A percentile compares a stretch with the other conserved stretches of the same genome.
Conservation (phyloP, 2,888 invertebrate species). For the Athetis lepigone region DNA sequence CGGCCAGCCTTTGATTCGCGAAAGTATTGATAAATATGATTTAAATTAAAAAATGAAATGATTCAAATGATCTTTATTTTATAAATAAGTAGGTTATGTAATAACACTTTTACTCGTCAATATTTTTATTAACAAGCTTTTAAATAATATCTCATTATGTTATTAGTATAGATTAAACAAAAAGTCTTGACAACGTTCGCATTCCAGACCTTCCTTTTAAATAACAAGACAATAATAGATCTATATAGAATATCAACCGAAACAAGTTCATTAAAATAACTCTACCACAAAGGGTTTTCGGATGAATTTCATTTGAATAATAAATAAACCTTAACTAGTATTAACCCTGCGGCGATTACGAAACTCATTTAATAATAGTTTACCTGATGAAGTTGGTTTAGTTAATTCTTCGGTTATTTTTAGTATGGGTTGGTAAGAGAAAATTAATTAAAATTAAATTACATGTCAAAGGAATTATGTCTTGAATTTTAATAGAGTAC, state of each 20-base stretch:
- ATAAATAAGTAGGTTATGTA: too few species aligned
- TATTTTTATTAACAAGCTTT: too few species aligned
- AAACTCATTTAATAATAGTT: conserved; percentile 24
- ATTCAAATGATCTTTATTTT: too few species aligned
- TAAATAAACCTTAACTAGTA: conserved; percentile 20
- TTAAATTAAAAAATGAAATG: too few species aligned
- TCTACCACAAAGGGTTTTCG: conserved; percentile 19
- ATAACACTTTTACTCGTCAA: too few species aligned
- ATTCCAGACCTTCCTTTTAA: background rate
- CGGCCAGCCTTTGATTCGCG: too few species aligned
- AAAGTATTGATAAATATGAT: too few species aligned
- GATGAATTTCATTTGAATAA: conserved; percentile 22
- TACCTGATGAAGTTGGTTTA: conserved; percentile 17
- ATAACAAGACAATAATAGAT: background rate
- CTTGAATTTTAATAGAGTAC: background rate
- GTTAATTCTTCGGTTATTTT: conserved; percentile 22
- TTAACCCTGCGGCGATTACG: background rate
- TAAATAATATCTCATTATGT: background rate
- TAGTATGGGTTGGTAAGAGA: background rate
- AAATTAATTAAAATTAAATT: background rate
- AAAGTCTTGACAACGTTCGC: too few species aligned
- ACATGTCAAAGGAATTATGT: background rate
- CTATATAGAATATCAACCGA: background rate
- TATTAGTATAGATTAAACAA: too few species aligned
- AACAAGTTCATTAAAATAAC: conserved; percentile 23